Evolutionary conservation across 2,113 vertebrate species (phyloP).

Genomic region (Lampris incognitus): DNA sequence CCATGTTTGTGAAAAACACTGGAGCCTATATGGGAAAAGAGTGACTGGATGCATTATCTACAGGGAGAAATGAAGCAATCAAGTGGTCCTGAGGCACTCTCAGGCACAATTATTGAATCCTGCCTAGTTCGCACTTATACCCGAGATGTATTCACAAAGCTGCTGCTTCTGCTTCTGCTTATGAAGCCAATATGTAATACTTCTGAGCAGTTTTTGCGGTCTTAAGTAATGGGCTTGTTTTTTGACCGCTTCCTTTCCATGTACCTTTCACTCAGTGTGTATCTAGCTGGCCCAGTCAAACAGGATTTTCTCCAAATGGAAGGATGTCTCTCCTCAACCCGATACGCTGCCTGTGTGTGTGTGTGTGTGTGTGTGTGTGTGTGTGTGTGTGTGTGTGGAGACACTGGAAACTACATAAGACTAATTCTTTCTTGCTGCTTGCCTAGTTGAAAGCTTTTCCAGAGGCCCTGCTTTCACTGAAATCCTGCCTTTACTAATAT

Average conservation of each 20-base stretch:
- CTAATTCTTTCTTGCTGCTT: conserved; percentile 17
- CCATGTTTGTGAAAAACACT: no score
- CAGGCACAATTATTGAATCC: no score
- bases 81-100: no score
- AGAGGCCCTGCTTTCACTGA: conserved; percentile 17
- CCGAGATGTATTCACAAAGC: not conserved
- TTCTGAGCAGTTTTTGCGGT: not conserved
- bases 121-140: no score
- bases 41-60: no score
- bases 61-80: no score
- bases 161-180: not conserved
- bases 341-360: conserved; percentile 2
- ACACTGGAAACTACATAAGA: not conserved
- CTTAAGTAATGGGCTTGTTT: not conserved
- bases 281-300: no score
- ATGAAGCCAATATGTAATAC: not conserved
- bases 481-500: not conserved
- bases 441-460: conserved; percentile 23
- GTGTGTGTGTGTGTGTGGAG: not conserved
- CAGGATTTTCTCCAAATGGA: not conserved
- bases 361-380: no score
- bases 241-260: not conserved
- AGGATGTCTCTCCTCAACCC: not conserved
- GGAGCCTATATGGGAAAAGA: no score
- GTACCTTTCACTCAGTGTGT: not conserved